phyloP scores from a whole-genome alignment of 2,797 vertebrate genomes.

The Sebastes matsubarae region DNA sequence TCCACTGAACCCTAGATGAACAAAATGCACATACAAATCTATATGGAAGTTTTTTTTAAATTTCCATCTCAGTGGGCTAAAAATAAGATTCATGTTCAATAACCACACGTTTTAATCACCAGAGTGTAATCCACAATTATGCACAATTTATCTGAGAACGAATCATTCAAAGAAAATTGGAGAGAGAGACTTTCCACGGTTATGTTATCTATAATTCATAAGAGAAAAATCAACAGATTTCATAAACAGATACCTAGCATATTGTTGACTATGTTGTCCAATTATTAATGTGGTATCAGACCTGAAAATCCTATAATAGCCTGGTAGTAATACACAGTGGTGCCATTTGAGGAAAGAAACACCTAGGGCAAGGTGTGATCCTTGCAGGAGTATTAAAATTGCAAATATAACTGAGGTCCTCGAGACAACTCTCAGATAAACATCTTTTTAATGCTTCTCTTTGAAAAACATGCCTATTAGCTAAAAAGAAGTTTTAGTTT shows the following conservation, averaged over 20 bases:
- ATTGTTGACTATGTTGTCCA: conserved; percentile 48
- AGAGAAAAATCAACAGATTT: conserved; percentile 44
- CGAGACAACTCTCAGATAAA: conserved; percentile 30
- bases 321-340: conserved; percentile 17
- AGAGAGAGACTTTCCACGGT: conserved; percentile 5
- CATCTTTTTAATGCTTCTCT: conserved; percentile 23
- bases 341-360: conserved; percentile 35
- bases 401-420: conserved; percentile 41
- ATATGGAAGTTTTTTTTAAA: neutral
- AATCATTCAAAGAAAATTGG: conserved; percentile 43
- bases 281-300: conserved; percentile 53
- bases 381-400: conserved; percentile 44
- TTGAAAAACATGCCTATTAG: conserved; percentile 28
- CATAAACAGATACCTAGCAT: conserved; percentile 38
- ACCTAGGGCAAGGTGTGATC: conserved; percentile 49
- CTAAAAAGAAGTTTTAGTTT: conserved; percentile 7
- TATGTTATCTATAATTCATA: conserved; percentile 50
- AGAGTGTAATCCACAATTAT: conserved; percentile 28
- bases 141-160: conserved; percentile 14
- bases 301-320: conserved; percentile 44
- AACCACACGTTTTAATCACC: conserved; percentile 32
- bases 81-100: conserved; percentile 24
- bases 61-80: neutral
- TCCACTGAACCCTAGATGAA: neutral
- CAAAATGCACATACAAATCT: neutral